Base-by-base conservation (phyloP, 1,140 invertebrate species). In the Leptinotarsa undecemlineata region DNA sequence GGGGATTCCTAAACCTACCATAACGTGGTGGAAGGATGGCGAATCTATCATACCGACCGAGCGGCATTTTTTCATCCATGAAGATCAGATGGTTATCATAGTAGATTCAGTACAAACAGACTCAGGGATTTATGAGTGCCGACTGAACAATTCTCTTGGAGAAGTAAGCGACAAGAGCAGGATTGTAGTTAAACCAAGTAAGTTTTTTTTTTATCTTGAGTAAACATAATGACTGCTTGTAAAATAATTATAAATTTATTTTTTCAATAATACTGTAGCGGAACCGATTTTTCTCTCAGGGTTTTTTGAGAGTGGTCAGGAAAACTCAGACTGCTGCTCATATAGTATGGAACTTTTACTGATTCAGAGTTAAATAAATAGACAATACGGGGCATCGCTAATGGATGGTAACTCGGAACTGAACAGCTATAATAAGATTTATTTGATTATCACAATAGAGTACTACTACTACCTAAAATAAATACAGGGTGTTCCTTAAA, bases 11-110 rank as follows among this genome's bases (percentile, higher is more conserved):
- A 92, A 93, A 82, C 96, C 96, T 6, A 91, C 91, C 73, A 87
- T 98, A n/a, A 90, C 89, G 14, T 99, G 97, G 97, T 89, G 89
- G 17, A 98, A 98, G 88, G 93, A 98, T 86, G 92, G 92, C 26
- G 87, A 89, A 71, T 88, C 90, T 2, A 87, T 98, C 21, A 85
- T 88, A n/a, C 86, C 88, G 42, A 92, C 92, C 1, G 90, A 93
- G 63, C 87, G 95, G 0, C 87, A 89, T 76, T 96, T 94, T 82
- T 94, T 96, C 74, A 93, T 94, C 1, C 92, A 91, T 47, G 92
- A 94, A 84, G 91, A 95, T 87, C 95, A 97, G 82, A 85, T 97
- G 20, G 85, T 98, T 42, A 92, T 98, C 42, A 97, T 98, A 77
- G 91, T 95, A 20, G 91, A 94, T 80, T 92, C 93, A 3, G 87